Conservation (phyloP, 2,113 vertebrate species). For the Nestor notabilis region DNA sequence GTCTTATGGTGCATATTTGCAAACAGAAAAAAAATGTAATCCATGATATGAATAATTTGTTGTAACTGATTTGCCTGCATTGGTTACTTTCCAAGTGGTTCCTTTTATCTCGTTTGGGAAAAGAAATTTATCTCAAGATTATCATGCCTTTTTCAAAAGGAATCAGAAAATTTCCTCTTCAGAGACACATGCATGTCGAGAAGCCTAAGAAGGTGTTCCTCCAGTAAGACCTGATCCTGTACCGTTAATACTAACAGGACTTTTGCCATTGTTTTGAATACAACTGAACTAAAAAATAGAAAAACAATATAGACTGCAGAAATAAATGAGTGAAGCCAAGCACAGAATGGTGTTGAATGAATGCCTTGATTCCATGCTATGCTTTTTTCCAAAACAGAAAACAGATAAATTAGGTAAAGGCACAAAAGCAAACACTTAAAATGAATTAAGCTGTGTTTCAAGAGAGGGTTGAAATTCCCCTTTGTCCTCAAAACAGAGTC, state of each 20-base stretch:
- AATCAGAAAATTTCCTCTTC: neutral
- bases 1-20: neutral
- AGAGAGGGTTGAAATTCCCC: neutral
- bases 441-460: slow-evolving; percentile 8
- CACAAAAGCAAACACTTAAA: neutral
- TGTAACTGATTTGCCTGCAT: neutral
- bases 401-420: neutral
- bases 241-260: neutral
- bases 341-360: neutral
- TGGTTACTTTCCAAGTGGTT: neutral
- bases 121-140: neutral
- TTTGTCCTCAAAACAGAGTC: slow-evolving; percentile 2
- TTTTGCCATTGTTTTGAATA: neutral
- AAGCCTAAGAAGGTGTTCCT: neutral
- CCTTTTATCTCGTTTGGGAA: neutral
- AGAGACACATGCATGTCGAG: neutral
- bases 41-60: neutral
- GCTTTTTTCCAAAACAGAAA: neutral
- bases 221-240: neutral
- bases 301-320: neutral
- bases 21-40: neutral
- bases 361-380: neutral
- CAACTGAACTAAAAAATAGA: neutral
- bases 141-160: neutral
- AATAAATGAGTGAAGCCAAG: neutral